phyloP scores from a whole-genome alignment of 1,140 invertebrate genomes.

The Ceratina calcarata region DNA sequence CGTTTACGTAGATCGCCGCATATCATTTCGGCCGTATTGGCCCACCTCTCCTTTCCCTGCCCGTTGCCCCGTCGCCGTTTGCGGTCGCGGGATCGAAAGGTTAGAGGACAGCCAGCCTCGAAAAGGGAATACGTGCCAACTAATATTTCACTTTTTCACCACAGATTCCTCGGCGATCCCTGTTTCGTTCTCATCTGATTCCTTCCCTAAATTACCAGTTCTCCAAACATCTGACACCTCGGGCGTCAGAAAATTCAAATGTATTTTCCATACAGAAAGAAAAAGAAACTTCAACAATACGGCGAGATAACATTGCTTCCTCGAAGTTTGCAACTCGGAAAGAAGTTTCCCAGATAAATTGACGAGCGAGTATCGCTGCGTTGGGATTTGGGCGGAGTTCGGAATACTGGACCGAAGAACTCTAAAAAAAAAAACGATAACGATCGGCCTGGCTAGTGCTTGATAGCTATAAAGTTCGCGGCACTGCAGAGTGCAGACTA shows the following conservation, averaged over 20 bases:
- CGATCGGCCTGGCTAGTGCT: conserved; percentile 5
- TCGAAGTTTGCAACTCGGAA: no score
- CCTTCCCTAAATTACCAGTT: not conserved
- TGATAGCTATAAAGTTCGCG: not conserved
- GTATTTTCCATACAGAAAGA: no score
- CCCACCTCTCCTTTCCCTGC: not conserved
- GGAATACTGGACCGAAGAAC: not conserved
- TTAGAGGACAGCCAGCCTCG: not conserved
- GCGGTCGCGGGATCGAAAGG: not conserved
- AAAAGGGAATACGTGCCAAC: not conserved
- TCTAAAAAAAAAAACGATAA: conserved; percentile 23
- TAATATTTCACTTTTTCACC: not conserved
- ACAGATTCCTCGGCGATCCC: no score
- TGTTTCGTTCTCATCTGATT: no score
- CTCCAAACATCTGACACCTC: not conserved
- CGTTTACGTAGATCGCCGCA: conserved; percentile 1
- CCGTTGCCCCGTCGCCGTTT: not conserved
- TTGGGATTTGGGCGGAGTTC: conserved; percentile 4
- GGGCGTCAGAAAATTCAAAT: not conserved
- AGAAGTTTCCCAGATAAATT: no score
- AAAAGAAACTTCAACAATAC: no score
- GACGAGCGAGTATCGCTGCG: not conserved
- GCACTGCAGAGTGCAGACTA: conserved; percentile 11
- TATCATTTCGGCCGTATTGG: not conserved
- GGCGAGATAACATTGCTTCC: no score